phyloP scores from a whole-genome alignment of 2,797 vertebrate genomes.

The Arctocebus calabarensis region DNA sequence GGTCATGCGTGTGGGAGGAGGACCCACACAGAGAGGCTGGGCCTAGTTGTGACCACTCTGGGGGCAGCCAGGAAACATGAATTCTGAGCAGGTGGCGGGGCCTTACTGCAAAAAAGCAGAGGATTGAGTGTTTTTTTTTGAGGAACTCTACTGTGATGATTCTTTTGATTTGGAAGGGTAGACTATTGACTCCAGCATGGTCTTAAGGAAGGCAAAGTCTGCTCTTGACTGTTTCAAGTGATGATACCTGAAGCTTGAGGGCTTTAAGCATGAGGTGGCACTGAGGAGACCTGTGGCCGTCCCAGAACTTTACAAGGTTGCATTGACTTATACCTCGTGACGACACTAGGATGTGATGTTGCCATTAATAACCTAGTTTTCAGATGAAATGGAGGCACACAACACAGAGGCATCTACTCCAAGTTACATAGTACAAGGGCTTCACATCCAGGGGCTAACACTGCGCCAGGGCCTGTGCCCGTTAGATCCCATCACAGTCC shows the following conservation, averaged over 20 bases:
- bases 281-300: neutral
- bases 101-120: neutral
- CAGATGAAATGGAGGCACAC: neutral
- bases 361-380: neutral
- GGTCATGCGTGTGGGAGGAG: neutral
- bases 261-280: neutral
- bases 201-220: neutral
- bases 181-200: neutral
- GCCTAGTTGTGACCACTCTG: neutral
- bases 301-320: neutral
- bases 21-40: neutral
- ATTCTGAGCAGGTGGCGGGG: neutral
- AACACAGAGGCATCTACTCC: neutral
- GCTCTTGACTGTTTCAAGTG: neutral
- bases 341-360: neutral
- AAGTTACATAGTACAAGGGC: neutral
- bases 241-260: neutral
- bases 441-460: neutral
- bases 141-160: neutral
- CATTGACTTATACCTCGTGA: too few relatives aligned
- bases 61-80: neutral
- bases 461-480: neutral
- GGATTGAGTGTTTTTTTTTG: neutral
- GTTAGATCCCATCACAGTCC: too few relatives aligned
- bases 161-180: neutral